Evolutionary conservation across 1,140 invertebrate species (phyloP).

Genomic region (Pseudomyrmex gracilis): DNA sequence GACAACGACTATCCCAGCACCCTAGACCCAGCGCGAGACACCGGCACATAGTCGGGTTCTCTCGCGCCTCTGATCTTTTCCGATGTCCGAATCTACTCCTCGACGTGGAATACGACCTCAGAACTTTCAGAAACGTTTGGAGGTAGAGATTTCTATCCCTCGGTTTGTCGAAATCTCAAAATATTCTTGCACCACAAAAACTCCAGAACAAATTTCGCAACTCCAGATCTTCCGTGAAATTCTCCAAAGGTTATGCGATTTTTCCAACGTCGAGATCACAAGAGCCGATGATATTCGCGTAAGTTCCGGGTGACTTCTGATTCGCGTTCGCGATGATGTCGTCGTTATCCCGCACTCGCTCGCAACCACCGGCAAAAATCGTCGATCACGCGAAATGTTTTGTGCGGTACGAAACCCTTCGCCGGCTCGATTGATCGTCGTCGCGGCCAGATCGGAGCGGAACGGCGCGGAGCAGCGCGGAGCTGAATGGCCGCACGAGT

Average conservation of each 20-base stretch:
- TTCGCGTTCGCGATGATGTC: not conserved
- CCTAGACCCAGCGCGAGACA: slow-evolving; percentile 23
- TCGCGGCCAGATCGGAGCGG: slow-evolving; percentile 20
- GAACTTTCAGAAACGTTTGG: not conserved
- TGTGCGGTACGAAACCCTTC: no score
- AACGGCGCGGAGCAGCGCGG: not conserved
- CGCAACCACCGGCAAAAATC: not conserved
- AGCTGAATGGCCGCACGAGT: slow-evolving; percentile 35
- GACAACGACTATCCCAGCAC: slow-evolving; percentile 38
- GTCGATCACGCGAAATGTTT: not conserved
- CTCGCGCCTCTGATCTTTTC: not conserved
- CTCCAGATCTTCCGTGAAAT: not conserved
- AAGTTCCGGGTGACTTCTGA: no score
- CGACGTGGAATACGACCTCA: no score
- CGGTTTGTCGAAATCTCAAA: not conserved
- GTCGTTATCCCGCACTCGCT: no score
- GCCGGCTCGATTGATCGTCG: slow-evolving; percentile 51
- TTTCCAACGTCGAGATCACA: no score
- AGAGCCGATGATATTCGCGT: no score
- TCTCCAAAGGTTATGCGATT: no score
- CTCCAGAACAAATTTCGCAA: no score
- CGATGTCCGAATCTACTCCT: not conserved
- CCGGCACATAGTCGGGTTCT: slow-evolving; percentile 44
- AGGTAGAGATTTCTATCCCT: no score
- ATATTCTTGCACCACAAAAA: no score